Percentiles rank a stretch among this genome's conserved stretches.
Conservation (phyloP, 2,888 invertebrate genomes). For the Achlya flavicornis region DNA sequence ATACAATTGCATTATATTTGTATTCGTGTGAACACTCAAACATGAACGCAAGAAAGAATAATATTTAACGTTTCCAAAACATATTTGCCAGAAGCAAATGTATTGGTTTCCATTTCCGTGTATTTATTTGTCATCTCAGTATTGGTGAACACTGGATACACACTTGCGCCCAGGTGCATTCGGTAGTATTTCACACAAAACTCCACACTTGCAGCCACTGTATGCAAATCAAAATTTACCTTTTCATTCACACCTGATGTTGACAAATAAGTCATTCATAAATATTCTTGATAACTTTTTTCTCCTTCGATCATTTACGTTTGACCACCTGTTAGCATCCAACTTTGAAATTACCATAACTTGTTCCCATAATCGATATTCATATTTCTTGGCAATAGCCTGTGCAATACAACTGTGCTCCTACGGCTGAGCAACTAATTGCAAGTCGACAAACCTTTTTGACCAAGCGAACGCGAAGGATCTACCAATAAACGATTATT, state of each 20-base stretch:
- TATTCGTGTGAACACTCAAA: background rate
- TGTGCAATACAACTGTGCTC: constrained; percentile 14
- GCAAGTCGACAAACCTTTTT: background rate
- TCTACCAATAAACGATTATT: background rate
- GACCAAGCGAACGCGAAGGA: no score
- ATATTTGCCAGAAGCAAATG: constrained; percentile 33
- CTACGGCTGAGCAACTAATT: background rate
- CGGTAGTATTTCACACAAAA: constrained; percentile 29
- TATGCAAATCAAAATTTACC: constrained; percentile 39
- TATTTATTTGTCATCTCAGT: constrained; percentile 28
- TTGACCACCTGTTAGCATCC: constrained; percentile 39
- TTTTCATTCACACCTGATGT: constrained; percentile 42
- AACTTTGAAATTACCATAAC: constrained; percentile 40
- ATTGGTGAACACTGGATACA: constrained; percentile 23
- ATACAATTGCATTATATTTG: background rate
- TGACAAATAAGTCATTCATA: constrained; percentile 45
- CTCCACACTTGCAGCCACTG: constrained; percentile 29
- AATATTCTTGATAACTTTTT: constrained; percentile 41
- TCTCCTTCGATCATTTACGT: constrained; percentile 27
- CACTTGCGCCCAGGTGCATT: constrained; percentile 32
- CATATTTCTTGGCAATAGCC: constrained; percentile 27
- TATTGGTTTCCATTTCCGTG: constrained; percentile 39
- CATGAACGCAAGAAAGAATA: background rate
- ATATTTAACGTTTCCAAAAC: constrained; percentile 22
- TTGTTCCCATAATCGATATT: constrained; percentile 26